These are phyloP conservation scores for Pachycephala philippinensis DNA, from an alignment of 2,113 vertebrate genomes.

Conservation along the genomic window DNA sequence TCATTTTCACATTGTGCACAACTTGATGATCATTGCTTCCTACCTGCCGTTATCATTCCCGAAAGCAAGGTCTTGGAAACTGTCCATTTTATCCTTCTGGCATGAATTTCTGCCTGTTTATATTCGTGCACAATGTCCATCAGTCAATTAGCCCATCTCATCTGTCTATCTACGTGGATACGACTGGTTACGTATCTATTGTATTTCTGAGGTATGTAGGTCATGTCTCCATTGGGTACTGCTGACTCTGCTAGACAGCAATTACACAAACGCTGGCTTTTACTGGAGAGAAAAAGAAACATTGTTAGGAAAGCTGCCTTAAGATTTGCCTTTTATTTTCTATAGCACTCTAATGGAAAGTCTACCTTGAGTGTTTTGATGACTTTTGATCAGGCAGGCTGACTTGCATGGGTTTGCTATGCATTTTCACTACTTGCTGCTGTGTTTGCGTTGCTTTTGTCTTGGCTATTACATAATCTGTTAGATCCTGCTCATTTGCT, in stretches of 20 bases:
- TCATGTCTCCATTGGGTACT: constrained; percentile 42
- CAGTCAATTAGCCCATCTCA: constrained; percentile 15
- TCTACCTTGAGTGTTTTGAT: background rate
- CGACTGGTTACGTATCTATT: background rate
- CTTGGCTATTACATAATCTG: background rate
- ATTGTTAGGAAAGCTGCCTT: background rate
- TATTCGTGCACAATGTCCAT: background rate
- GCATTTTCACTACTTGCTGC: background rate
- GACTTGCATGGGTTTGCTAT: background rate
- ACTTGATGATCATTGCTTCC: background rate
- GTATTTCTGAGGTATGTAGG: constrained; percentile 55
- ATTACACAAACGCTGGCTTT: constrained; percentile 11
- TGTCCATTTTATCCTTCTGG: background rate
- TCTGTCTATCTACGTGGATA: background rate
- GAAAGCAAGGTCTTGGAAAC: background rate
- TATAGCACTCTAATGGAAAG: background rate
- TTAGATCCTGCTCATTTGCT: background rate
- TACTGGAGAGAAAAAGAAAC: background rate
- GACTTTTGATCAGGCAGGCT: background rate
- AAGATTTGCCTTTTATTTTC: constrained; percentile 4
- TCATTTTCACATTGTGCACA: background rate
- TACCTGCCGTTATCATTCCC: background rate
- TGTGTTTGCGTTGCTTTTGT: background rate
- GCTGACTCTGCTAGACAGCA: constrained; percentile 40
- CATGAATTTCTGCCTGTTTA: background rate